Evolutionary conservation across 2,113 vertebrate genomes (phyloP).

Genomic region (Tauraco erythrolophus): DNA sequence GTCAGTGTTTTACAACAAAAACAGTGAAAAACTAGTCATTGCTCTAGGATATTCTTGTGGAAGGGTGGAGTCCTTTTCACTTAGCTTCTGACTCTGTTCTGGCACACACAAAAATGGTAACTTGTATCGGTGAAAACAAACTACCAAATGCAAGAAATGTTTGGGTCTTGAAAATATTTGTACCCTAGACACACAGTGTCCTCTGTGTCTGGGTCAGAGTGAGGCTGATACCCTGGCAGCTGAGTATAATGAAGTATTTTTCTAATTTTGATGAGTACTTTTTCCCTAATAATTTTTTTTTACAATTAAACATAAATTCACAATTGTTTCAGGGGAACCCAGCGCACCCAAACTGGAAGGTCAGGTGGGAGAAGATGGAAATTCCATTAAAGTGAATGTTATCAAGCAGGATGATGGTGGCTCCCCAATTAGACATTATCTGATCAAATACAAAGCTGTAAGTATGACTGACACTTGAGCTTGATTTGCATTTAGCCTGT

Average conservation of each 20-base stretch:
- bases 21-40: accelerated
- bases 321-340: constrained; percentile 87
- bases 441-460: constrained; percentile 92
- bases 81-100: neutral
- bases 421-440: constrained; percentile 93
- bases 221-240: neutral
- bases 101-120: neutral
- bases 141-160: neutral
- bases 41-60: neutral
- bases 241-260: neutral
- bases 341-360: constrained; percentile 92
- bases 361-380: constrained; percentile 87
- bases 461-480: constrained; percentile 64
- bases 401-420: constrained; percentile 97
- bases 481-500: neutral
- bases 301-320: neutral
- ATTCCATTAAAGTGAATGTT: constrained; percentile 88
- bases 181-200: no score
- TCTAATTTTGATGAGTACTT: neutral
- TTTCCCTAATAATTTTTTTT: neutral
- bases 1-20: neutral
- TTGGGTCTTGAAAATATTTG: neutral
- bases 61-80: neutral
- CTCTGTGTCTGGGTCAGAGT: neutral
- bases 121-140: neutral